Evolutionary conservation across 2,888 invertebrate genomes (phyloP).

Genomic region (Ecdyonurus torrentis): DNA sequence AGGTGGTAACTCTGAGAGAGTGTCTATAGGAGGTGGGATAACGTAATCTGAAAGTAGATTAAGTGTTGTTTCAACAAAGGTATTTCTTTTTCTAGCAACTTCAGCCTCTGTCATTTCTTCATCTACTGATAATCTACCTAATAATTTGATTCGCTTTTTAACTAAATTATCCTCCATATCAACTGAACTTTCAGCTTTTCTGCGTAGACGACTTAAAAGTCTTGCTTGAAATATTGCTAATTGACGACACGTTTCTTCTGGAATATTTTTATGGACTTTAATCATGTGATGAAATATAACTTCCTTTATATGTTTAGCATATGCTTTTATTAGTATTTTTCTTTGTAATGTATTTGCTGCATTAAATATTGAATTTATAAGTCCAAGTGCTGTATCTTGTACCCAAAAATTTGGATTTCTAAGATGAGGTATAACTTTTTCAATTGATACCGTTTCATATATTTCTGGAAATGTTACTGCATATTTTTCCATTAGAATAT

Average conservation of each 20-base stretch:
- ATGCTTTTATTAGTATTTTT: neutral
- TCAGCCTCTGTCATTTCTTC: neutral
- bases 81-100: neutral
- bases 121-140: neutral
- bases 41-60: neutral
- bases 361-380: slow-evolving; percentile 1
- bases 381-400: neutral
- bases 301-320: neutral
- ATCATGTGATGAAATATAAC: neutral
- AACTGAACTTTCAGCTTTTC: neutral
- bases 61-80: neutral
- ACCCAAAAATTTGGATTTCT: neutral
- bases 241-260: neutral
- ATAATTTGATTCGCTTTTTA: neutral
- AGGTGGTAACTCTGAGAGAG: neutral
- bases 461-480: neutral
- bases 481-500: neutral
- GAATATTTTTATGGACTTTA: neutral
- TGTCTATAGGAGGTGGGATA: neutral
- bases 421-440: neutral
- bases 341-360: neutral
- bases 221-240: neutral
- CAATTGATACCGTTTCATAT: neutral
- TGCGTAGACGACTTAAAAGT: neutral
- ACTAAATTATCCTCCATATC: neutral